Evolutionary conservation across 2,888 invertebrate species (phyloP), one percentile per base, ranked within the genome.

Genomic region (Smittia sp.): DNA sequence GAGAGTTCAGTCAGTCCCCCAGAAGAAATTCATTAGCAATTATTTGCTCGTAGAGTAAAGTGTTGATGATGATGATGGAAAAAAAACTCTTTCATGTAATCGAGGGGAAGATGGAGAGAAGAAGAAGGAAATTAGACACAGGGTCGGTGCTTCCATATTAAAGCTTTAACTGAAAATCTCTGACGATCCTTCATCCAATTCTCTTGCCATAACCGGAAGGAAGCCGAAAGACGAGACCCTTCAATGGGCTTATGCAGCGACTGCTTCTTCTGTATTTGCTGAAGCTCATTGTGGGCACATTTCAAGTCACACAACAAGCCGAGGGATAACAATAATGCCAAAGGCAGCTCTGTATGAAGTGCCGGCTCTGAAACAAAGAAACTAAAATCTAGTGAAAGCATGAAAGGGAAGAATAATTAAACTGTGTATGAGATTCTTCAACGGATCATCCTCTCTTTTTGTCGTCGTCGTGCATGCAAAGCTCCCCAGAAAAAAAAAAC

Each of bases 91-190:
- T 41, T 67, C 67, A 32, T 67, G 15, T 69, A 46, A 25, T 22
- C 18, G 32, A 22, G 32, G 39, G 25, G 38, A 27, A 20, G 6
- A 27, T 67, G n/a, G 39, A 67, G 15, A 11, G 15, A 18, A 66
- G 15, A n/a, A n/a, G n/a, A n/a, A n/a, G n/a, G 24, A 66, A 66
- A 66, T 68, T 46, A 32, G 27, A 69, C n/a, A 11, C 69, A 69
- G 69, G 54, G 69, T 69, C 69, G 69, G 69, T 69, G 69, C 69
- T 69, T 69, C 69, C 69, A 69, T 58, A 58, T 22, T 9, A 54
- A 52, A 69, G 63, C 63, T 63, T 63, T 63, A 63, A 63, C 20
- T 63, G n/a, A 63, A 62, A 25, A 63, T 27, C n/a, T n/a, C n/a
- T 24, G 63, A 62, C 11, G 22, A 63, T 9, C 25, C n/a, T 27